Evolutionary conservation across 2,797 vertebrate species (phyloP).

Genomic region (Hybognathus amarus): DNA sequence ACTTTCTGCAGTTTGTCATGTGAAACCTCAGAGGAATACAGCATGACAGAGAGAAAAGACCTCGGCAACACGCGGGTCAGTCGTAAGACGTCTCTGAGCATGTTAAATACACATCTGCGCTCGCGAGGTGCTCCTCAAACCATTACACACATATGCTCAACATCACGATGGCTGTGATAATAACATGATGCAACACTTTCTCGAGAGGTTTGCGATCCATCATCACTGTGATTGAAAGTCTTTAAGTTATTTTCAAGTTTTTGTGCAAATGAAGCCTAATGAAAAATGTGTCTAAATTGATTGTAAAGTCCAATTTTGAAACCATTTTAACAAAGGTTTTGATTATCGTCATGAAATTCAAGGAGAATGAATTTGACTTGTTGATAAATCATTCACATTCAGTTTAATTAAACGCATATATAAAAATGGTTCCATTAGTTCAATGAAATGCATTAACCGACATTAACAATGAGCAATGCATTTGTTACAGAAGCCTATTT

Average conservation of each 20-base stretch:
- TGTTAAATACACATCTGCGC: background rate
- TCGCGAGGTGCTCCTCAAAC: slow-evolving; percentile 18
- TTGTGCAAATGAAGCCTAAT: background rate
- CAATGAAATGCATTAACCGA: background rate
- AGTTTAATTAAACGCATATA: background rate
- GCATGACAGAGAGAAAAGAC: slow-evolving; percentile 79
- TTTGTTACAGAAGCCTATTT: background rate
- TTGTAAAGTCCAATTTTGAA: background rate
- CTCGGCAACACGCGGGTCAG: slow-evolving; percentile 76
- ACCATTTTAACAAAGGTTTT: background rate
- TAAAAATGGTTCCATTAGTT: background rate
- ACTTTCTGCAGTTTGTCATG: slow-evolving; percentile 87
- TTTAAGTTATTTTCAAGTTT: background rate
- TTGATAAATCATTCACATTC: background rate
- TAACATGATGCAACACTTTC: slow-evolving; percentile 29
- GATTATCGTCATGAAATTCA: background rate
- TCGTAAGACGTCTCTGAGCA: slow-evolving; percentile 43
- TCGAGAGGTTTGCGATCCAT: slow-evolving; percentile 3
- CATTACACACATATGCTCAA: slow-evolving; percentile 21
- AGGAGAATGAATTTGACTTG: background rate
- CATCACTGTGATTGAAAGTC: background rate
- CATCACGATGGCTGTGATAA: background rate
- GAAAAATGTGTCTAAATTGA: too few relatives aligned
- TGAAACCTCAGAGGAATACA: slow-evolving; percentile 85
- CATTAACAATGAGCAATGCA: background rate